Evolutionary conservation across 2,797 vertebrate species (phyloP), one percentile per base, ranked within the genome.

Genomic region (Arrhamphus sclerolepis): DNA sequence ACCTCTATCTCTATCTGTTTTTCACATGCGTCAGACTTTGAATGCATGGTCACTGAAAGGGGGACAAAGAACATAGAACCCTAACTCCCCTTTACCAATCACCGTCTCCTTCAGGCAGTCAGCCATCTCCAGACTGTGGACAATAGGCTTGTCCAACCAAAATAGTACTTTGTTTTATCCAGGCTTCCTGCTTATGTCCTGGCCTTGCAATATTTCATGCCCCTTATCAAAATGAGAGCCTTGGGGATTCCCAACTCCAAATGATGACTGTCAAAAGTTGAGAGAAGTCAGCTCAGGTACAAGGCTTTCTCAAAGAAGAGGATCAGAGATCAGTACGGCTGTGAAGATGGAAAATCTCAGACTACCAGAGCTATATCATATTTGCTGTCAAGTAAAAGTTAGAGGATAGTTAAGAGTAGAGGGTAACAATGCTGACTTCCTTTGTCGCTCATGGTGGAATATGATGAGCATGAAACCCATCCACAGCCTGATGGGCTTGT

Each of bases 131-230:
- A 66, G 70, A 65, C 78, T 55, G 53, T 1, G 6, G 75, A 90
- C 91, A 91, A 91, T 91, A 80, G 70, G 70, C 87, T 72, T 84
- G 80, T 87, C 90, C 85, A 88, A 85, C 84, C 69, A 91, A 92
- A 91, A 91, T 91, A 91, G 87, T 70, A 81, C 84, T 84, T 87
- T 82, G 75, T 77, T 73, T 81, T 75, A 82, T 70, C 56, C 54
- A 57, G 39, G 77, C 85, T 90, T 92, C 89, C 90, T 90, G 87
- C 62, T 66, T 61, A 43, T 41, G 78, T 82, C 62, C 72, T 66
- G 50, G 72, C 70, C 75, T 86, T 63, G 78, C 75, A 74, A 70
- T 80, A 80, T 75, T 72, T 85, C 72, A 81, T 73, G 34, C 48
- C n/a, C 20, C 50, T 75, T 82, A 89, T 87, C 79, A 82, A 68